Conservation (phyloP, 2,888 invertebrate genomes). For the Drosophila seclusa region DNA sequence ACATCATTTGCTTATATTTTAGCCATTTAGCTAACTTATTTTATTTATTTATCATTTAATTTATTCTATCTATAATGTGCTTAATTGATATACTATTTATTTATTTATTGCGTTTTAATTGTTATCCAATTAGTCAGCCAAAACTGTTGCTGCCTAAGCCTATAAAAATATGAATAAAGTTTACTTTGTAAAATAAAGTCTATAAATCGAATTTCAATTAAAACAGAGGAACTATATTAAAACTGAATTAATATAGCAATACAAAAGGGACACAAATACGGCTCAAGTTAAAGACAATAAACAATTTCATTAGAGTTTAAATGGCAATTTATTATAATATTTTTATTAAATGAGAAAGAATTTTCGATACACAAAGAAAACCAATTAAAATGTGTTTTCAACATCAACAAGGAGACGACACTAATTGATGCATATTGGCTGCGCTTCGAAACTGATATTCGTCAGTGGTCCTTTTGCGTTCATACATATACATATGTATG, state of each 20-base stretch:
- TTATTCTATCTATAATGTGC: slow-evolving; percentile 43
- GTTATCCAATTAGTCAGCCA: slow-evolving; percentile 59
- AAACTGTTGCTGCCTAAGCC: slow-evolving; percentile 44
- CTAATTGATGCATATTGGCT: neutral
- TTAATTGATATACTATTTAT: slow-evolving; percentile 41
- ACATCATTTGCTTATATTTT: slow-evolving; percentile 54
- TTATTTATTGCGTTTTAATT: slow-evolving; percentile 49
- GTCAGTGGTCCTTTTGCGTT: neutral
- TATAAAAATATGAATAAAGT: slow-evolving; percentile 58
- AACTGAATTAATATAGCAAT: neutral
- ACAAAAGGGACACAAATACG: too few relatives aligned
- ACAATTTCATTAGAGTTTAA: neutral
- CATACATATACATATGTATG: neutral
- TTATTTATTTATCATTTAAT: slow-evolving; percentile 40
- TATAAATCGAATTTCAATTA: slow-evolving; percentile 3
- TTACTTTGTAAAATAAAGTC: slow-evolving; percentile 14
- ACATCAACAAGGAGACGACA: neutral
- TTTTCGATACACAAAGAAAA: neutral
- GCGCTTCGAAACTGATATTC: neutral
- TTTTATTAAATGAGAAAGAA: neutral
- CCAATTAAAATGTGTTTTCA: neutral
- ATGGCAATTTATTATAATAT: neutral
- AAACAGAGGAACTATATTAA: too few relatives aligned
- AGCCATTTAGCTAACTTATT: slow-evolving; percentile 72
- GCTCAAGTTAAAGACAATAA: neutral